Conservation (phyloP, 2,797 vertebrate genomes). For the Chromis chromis region DNA sequence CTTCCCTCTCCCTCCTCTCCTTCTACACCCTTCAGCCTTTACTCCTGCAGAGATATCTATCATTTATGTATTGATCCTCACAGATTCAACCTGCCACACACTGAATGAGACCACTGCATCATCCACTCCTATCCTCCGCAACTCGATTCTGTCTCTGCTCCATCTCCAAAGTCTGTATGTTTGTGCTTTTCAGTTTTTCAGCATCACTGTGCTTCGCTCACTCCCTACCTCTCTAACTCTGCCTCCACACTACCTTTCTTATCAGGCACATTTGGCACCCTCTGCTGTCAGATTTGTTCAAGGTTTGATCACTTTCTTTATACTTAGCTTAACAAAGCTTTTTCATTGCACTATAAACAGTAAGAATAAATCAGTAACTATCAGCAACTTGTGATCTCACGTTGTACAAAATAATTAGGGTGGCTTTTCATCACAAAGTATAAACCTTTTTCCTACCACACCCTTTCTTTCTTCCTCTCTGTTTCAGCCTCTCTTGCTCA, state of each 20-base stretch:
- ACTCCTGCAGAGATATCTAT: constrained; percentile 33
- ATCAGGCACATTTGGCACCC: constrained; percentile 59
- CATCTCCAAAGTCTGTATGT: constrained; percentile 4
- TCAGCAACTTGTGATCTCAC: constrained; percentile 31
- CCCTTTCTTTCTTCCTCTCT: neutral
- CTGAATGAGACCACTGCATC: constrained; percentile 28
- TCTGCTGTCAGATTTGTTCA: constrained; percentile 59
- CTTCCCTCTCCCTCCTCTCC: neutral
- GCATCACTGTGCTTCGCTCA: neutral
- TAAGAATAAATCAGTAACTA: constrained; percentile 7
- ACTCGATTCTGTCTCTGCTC: neutral
- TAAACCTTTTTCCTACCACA: constrained; percentile 16
- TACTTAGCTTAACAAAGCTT: no score
- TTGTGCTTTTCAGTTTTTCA: neutral
- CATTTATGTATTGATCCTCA: constrained; percentile 49
- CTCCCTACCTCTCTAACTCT: constrained; percentile 14
- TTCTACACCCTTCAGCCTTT: constrained; percentile 7
- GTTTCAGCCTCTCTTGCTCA: neutral
- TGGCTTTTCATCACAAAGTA: constrained; percentile 21
- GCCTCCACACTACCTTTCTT: neutral
- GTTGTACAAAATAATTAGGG: constrained; percentile 10
- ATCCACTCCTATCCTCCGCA: constrained; percentile 9
- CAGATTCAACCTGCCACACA: constrained; percentile 35
- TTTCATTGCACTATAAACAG: neutral
- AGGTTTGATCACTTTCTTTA: neutral